These are phyloP conservation scores for Hipparchia sbordonii DNA, from an alignment of 2,888 invertebrate species.

Conservation along the genomic window DNA sequence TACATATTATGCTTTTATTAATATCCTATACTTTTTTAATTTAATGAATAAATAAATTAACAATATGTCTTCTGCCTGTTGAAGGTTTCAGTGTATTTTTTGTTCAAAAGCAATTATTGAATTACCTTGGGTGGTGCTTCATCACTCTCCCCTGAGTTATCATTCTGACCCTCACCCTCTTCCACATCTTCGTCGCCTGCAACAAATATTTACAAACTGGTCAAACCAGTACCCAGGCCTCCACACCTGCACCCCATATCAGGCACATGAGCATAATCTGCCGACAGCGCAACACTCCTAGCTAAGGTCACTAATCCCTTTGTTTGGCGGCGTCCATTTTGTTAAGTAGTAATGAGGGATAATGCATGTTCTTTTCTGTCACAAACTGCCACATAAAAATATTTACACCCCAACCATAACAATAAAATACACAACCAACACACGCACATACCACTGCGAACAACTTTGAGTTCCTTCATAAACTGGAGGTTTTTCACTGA, in stretches of 20 bases:
- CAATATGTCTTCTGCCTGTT: no score
- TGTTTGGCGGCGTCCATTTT: conserved; percentile 91
- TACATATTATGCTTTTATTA: neutral
- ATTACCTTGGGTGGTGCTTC: conserved; percentile 84
- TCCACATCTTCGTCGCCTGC: conserved; percentile 88
- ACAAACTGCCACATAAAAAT: conserved; percentile 82
- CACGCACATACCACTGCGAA: conserved; percentile 43
- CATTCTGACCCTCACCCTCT: conserved; percentile 85
- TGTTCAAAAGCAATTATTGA: neutral
- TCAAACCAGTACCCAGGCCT: conserved; percentile 65
- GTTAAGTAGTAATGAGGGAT: conserved; percentile 88
- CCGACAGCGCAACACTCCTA: conserved; percentile 67
- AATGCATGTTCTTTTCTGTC: conserved; percentile 85
- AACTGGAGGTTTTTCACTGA: conserved; percentile 43
- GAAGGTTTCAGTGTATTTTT: neutral
- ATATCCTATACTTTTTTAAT: neutral
- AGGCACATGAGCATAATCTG: conserved; percentile 57
- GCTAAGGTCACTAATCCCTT: conserved; percentile 87
- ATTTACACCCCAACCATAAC: conserved; percentile 77
- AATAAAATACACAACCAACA: conserved; percentile 59
- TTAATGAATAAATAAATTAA: neutral
- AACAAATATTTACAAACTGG: conserved; percentile 68
- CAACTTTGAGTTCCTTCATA: conserved; percentile 41
- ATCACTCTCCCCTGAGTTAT: conserved; percentile 90
- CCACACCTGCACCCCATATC: conserved; percentile 55